A percentile compares a stretch with the other conserved stretches of the same genome.
Evolutionary conservation across 2,888 invertebrate species (phyloP).

Genomic region (Oxystoma pomonae): DNA sequence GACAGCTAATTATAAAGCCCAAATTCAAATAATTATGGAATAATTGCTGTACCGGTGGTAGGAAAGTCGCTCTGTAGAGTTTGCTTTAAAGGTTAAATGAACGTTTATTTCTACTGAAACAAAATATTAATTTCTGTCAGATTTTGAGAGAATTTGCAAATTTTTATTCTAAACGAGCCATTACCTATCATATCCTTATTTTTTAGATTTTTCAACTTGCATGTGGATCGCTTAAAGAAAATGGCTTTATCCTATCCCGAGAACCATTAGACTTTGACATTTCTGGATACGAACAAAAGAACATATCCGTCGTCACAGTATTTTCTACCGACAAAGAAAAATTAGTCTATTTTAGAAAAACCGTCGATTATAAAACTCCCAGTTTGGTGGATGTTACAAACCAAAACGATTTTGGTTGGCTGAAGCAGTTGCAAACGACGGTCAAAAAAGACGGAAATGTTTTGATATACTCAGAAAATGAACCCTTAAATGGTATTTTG

Average conservation of each 20-base stretch:
- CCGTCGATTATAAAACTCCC: constrained; percentile 25
- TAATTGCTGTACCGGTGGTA: too few species aligned
- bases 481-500: constrained; percentile 70
- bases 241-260: constrained; percentile 59
- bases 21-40: too few species aligned
- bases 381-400: constrained; percentile 1
- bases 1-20: too few species aligned
- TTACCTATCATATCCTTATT: too few species aligned
- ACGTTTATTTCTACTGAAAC: too few species aligned
- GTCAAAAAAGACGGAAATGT: constrained; percentile 46
- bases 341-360: constrained; percentile 53
- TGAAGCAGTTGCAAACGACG: constrained; percentile 47
- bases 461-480: constrained; percentile 60
- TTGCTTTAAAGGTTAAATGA: too few species aligned
- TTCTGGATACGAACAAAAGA: not conserved
- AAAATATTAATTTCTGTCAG: too few species aligned
- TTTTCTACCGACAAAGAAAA: constrained; percentile 52
- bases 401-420: constrained; percentile 44
- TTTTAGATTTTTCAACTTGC: constrained; percentile 27
- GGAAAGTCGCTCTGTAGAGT: too few species aligned
- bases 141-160: too few species aligned
- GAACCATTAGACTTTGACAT: constrained; percentile 41
- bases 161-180: too few species aligned
- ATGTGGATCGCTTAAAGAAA: constrained; percentile 44
- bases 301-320: constrained; percentile 44